Conservation (phyloP, 2,888 invertebrate species). For the Chirona hameri region DNA sequence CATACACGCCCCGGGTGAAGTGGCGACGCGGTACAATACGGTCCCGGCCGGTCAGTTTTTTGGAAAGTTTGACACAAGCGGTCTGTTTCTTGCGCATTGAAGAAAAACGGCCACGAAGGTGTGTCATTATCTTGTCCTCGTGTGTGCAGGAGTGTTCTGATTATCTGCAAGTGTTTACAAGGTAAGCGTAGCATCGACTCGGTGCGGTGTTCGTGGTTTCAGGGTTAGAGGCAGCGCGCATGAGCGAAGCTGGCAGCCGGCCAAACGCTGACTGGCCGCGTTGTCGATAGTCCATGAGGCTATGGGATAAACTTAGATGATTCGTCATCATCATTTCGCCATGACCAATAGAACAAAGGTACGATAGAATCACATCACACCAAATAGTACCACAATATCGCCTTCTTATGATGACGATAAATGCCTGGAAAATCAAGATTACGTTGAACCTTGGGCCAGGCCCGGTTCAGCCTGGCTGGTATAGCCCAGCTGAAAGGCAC, state of each 20-base stretch:
- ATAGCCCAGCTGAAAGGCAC: no score
- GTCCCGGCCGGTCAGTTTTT: conserved; percentile 13
- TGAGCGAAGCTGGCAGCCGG: neutral
- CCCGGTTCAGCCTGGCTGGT: no score
- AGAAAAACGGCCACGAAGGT: neutral
- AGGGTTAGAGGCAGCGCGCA: neutral
- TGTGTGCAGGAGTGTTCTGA: neutral
- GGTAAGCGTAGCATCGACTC: neutral
- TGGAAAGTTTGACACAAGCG: conserved; percentile 27
- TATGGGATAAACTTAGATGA: no score
- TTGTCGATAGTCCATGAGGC: neutral
- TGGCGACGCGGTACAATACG: conserved; percentile 2
- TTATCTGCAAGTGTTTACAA: neutral
- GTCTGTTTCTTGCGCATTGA: conserved; percentile 13
- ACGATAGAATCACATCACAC: no score
- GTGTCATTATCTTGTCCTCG: neutral
- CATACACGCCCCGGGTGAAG: neutral
- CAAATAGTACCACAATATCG: no score
- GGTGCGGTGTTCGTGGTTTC: neutral
- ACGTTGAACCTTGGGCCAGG: no score
- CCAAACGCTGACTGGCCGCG: neutral
- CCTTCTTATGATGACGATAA: no score
- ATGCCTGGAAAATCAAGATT: no score
- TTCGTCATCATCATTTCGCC: no score
- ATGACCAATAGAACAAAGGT: no score